Evolutionary conservation across 2,797 vertebrate species (phyloP), one percentile per base, ranked within the genome.

Genomic region (Siniperca obscura): DNA sequence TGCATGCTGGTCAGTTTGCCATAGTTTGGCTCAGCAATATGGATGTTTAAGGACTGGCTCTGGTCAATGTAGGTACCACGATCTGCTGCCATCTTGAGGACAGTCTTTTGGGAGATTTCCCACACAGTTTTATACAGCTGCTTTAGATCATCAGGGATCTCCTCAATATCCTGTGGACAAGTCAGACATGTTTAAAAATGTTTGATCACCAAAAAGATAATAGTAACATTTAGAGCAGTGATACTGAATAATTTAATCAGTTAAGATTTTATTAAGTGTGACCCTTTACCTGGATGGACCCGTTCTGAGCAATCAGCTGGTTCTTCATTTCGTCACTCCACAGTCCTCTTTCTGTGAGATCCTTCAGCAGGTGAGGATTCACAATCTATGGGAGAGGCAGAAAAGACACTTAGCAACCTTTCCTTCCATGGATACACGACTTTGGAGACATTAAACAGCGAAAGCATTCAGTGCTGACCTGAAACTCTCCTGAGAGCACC

Each of bases 1-100:
- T 99, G 98, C 98, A 99, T 99, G 93, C 98, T 99, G 88, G 96
- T 98, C 74, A 99, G 97, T 81, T 99, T 99, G 70, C 98, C 97
- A 0, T 99, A 99, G 94, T 98, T 99, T 52, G 98, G 98, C 70
- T 99, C 97, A 0, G 98, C 98, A 0, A 99, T 97, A 65, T 99
- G 98, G 87, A 99, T 99, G 91, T 99, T 99, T 22, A 99, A 95
- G 7, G 98, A 99, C 92, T 99, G 98, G 91, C 98, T 99, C 95
- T 99, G 98, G 90, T 99, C 98, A 0, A 99, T 99, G 93, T 96
- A 99, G 48, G 98, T 97, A 0, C 98, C 98, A 44, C 98, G 95
- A 83, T 99, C 98, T 0, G 98, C 98, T 4, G 98, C 97, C 98
- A 99, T 99, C 95, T 97, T 98, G 36, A 99, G 93, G 67, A 99